Evolutionary conservation across 2,797 vertebrate species (phyloP).

Genomic region (Odontamblyopus lacepedii): DNA sequence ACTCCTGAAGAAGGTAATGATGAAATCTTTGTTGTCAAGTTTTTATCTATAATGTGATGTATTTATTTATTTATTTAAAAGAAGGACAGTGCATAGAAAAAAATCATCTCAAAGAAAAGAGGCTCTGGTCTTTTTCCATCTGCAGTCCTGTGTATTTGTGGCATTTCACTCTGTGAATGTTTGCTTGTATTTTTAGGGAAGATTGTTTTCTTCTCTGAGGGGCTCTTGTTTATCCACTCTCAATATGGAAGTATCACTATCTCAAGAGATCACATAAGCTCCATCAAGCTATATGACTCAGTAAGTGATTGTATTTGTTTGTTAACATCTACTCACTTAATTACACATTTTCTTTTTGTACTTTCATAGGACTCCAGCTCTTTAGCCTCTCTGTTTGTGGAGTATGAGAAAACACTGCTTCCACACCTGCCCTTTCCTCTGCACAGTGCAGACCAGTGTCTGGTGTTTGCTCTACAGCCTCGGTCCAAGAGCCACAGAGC

Average conservation of each 20-base stretch:
- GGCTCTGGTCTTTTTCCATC: too few species aligned
- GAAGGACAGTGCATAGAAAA: too few species aligned
- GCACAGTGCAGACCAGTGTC: slow-evolving; percentile 76
- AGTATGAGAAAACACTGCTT: slow-evolving; percentile 83
- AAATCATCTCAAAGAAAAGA: too few species aligned
- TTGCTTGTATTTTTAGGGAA: slow-evolving; percentile 78
- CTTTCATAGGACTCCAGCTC: slow-evolving; percentile 81
- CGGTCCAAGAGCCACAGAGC: slow-evolving; percentile 86
- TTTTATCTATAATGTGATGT: too few species aligned
- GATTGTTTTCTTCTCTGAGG: slow-evolving; percentile 89
- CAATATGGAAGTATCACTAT: slow-evolving; percentile 85
- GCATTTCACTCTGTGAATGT: neutral
- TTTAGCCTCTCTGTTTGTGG: slow-evolving; percentile 85
- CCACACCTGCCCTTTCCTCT: slow-evolving; percentile 88
- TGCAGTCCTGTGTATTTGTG: neutral
- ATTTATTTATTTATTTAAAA: too few species aligned
- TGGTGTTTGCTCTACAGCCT: slow-evolving; percentile 88
- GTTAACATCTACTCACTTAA: neutral
- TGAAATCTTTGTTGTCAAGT: neutral
- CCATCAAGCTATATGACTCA: slow-evolving; percentile 84
- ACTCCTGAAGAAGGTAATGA: slow-evolving; percentile 87
- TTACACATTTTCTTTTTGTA: slow-evolving; percentile 14
- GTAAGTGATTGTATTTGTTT: slow-evolving; percentile 65
- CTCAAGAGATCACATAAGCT: slow-evolving; percentile 83
- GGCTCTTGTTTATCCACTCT: slow-evolving; percentile 87